Conservation (phyloP, 2,888 invertebrate genomes). For the Meteorus cinctellus region DNA sequence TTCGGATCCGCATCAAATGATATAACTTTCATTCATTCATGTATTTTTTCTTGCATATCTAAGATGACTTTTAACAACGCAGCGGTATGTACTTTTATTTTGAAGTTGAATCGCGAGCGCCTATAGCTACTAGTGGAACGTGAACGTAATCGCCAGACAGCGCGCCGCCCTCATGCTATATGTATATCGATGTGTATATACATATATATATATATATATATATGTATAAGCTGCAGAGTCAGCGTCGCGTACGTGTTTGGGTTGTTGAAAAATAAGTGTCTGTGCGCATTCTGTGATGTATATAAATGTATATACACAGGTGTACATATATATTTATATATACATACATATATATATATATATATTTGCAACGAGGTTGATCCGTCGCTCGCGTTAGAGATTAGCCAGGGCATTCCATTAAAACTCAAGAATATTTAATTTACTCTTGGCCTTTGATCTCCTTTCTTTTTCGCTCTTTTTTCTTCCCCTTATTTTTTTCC, state of each 20-base stretch:
- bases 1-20: no score
- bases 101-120: constrained; percentile 13
- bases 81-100: neutral
- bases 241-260: constrained; percentile 39
- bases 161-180: constrained; percentile 48
- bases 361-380: constrained; percentile 14
- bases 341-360: neutral
- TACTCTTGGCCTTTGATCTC: constrained; percentile 37
- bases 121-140: constrained; percentile 47
- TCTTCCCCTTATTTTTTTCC: neutral
- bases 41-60: neutral
- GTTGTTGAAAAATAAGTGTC: constrained; percentile 29
- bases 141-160: constrained; percentile 52
- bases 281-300: constrained; percentile 3
- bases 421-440: constrained; percentile 44
- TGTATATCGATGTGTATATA: constrained; percentile 16
- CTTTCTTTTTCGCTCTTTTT: constrained; percentile 29
- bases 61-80: no score
- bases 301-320: constrained; percentile 6
- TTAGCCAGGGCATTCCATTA: constrained; percentile 43
- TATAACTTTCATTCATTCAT: no score
- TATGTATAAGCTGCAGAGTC: constrained; percentile 29
- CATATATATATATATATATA: neutral
- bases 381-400: constrained; percentile 34
- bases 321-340: no score